Evolutionary conservation across 2,797 vertebrate species (phyloP).

Genomic region (Ctenosaura bakeri): DNA sequence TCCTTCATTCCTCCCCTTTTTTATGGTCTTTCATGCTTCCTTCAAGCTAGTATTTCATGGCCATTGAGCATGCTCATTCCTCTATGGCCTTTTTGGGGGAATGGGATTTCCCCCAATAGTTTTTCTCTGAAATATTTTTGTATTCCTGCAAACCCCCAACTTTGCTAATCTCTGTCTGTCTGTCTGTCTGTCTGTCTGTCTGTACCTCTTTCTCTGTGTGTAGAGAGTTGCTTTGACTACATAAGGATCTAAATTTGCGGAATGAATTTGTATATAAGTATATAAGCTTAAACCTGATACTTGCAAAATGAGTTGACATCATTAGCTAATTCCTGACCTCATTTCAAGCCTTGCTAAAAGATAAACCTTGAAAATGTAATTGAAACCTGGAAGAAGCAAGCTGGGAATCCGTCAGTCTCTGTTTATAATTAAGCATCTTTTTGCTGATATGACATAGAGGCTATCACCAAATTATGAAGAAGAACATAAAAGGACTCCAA

Average conservation of each 20-base stretch:
- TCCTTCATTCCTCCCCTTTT: background rate
- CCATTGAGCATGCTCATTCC: background rate
- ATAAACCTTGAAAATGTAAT: constrained; percentile 36
- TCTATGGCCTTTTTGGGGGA: background rate
- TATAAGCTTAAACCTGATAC: background rate
- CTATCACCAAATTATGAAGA: constrained; percentile 45
- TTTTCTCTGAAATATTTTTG: background rate
- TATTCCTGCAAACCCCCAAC: background rate
- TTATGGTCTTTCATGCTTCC: background rate
- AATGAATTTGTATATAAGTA: background rate
- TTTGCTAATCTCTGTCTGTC: background rate
- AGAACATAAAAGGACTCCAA: constrained; percentile 50
- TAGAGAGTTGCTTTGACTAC: background rate
- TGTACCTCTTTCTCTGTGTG: too few species aligned
- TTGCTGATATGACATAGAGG: background rate
- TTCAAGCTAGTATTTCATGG: too few species aligned
- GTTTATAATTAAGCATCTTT: constrained; percentile 39
- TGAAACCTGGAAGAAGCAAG: constrained; percentile 59
- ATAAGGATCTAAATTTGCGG: background rate
- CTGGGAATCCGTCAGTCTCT: constrained; percentile 47
- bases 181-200: background rate
- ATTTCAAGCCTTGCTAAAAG: constrained; percentile 29
- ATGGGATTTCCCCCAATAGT: too few species aligned
- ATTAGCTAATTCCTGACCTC: constrained; percentile 30
- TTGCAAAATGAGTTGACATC: constrained; percentile 48